Evolutionary conservation across 2,113 vertebrate species (phyloP).

Genomic region (Callithrix jacchus): DNA sequence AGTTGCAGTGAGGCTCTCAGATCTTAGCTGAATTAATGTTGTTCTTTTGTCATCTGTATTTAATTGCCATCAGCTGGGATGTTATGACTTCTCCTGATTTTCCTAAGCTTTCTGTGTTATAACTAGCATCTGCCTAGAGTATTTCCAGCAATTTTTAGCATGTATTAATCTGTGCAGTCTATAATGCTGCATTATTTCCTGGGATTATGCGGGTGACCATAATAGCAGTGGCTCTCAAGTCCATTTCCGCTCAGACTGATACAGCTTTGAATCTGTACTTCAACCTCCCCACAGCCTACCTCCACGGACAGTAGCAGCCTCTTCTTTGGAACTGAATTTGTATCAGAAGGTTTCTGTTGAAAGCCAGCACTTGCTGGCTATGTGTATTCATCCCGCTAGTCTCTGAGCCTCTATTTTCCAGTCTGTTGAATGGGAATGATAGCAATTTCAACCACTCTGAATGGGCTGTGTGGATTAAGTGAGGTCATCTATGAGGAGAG

Average conservation of each 20-base stretch:
- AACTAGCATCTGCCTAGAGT: not conserved
- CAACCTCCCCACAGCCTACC: not conserved
- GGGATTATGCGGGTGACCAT: not conserved
- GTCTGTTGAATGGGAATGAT: not conserved
- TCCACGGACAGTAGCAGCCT: not conserved
- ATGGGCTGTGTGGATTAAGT: not conserved
- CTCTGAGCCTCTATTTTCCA: not conserved
- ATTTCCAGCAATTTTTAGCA: conserved; percentile 1
- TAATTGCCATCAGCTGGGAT: conserved; percentile 30
- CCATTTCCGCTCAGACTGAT: not conserved
- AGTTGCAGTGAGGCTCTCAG: not conserved
- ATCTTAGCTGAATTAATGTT: not conserved
- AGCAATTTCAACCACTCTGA: not conserved
- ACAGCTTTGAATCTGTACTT: not conserved
- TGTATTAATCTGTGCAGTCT: not conserved
- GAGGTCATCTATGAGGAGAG: not conserved
- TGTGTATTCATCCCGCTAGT: not conserved
- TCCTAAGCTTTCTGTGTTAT: conserved; percentile 10
- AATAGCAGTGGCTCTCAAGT: not conserved
- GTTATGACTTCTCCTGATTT: not conserved
- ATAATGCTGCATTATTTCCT: not conserved
- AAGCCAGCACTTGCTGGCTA: not conserved
- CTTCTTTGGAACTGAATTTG: not conserved
- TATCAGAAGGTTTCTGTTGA: not conserved
- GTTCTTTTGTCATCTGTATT: not conserved